phyloP scores from a whole-genome alignment of 1,140 invertebrate genomes.

The Drosophila carrolli region DNA sequence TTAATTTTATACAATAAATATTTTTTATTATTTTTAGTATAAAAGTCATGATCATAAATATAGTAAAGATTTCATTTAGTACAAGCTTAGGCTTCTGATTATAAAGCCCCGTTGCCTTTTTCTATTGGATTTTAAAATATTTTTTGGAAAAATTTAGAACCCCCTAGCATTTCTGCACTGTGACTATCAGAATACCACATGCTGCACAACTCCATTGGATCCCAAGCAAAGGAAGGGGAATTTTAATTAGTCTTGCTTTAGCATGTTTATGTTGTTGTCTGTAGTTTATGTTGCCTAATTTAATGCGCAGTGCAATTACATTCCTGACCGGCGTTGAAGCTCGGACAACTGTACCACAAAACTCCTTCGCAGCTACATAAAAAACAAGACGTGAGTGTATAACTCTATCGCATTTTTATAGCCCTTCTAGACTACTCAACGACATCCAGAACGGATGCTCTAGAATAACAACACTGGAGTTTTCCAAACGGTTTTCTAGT shows the following conservation, averaged over 20 bases:
- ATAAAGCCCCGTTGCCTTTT: too few relatives aligned
- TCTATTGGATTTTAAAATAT: not conserved
- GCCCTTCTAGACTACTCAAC: slow-evolving; percentile 3
- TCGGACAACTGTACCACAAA: slow-evolving; percentile 5
- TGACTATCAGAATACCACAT: not conserved
- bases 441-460: not conserved
- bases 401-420: slow-evolving; percentile 13
- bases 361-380: slow-evolving; percentile 21
- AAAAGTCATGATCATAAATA: not conserved
- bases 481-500: slow-evolving; percentile 6
- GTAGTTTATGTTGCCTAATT: slow-evolving; percentile 48
- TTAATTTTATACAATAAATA: too few relatives aligned
- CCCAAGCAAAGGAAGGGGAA: slow-evolving; percentile 1
- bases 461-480: not conserved
- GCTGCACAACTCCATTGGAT: slow-evolving; percentile 18
- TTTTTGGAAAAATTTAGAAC: not conserved
- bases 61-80: too few relatives aligned
- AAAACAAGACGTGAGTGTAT: not conserved
- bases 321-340: slow-evolving; percentile 25
- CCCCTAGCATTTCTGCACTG: not conserved
- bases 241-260: slow-evolving; percentile 42
- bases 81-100: too few relatives aligned
- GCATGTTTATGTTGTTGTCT: slow-evolving; percentile 36
- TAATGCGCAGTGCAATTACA: slow-evolving; percentile 34
- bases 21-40: too few relatives aligned